These are phyloP conservation scores for Pomacea maculata DNA, from an alignment of 1,140 invertebrate genomes.

Conservation along the genomic window DNA sequence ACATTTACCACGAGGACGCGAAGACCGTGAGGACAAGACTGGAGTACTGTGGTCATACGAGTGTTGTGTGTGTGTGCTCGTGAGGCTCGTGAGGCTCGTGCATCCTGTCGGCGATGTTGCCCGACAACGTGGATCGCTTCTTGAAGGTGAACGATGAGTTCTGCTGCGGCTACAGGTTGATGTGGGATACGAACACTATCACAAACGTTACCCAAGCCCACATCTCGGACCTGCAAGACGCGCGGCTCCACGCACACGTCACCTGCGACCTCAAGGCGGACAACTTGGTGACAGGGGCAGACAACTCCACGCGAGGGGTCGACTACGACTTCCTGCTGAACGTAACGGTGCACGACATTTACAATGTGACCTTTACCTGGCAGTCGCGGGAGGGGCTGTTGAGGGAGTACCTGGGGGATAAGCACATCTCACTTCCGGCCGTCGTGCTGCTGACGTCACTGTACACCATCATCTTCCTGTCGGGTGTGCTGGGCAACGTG, in stretches of 20 bases:
- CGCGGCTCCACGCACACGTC: neutral
- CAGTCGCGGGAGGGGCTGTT: conserved; percentile 27
- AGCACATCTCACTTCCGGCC: conserved; percentile 34
- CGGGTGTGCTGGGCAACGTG: conserved; percentile 88
- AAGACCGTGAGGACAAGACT: neutral
- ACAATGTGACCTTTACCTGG: conserved; percentile 21
- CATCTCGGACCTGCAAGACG: neutral
- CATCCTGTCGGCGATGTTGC: neutral
- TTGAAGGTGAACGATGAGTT: neutral
- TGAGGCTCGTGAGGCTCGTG: too few relatives aligned
- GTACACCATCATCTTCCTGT: conserved; percentile 85
- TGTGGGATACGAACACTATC: neutral
- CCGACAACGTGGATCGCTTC: neutral
- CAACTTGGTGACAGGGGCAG: neutral
- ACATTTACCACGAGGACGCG: neutral
- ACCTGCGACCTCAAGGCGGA: neutral
- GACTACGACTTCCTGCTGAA: neutral
- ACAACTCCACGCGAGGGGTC: neutral
- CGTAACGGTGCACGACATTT: conserved; percentile 15
- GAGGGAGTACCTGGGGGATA: conserved; percentile 28
- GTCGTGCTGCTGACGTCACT: conserved; percentile 70
- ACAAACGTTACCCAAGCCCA: conserved; percentile 1
- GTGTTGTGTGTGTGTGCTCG: neutral
- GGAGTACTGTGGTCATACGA: neutral
- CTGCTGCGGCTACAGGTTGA: conserved; percentile 12